Evolutionary conservation across 2,888 invertebrate genomes (phyloP).

Genomic region (Harpalus rubripes): DNA sequence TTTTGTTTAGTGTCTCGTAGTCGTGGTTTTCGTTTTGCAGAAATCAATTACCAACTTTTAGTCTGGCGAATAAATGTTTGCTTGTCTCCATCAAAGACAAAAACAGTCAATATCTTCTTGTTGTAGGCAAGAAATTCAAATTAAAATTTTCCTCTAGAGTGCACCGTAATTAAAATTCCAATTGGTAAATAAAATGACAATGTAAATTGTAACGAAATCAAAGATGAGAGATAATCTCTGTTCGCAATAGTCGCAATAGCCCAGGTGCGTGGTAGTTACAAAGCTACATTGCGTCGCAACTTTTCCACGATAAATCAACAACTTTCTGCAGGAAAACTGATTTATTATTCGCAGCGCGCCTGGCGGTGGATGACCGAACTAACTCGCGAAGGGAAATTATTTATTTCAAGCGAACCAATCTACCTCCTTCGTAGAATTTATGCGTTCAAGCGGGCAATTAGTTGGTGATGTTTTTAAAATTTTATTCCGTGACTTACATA

Average conservation of each 20-base stretch:
- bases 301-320: slow-evolving; percentile 39
- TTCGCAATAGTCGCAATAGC: neutral
- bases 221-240: slow-evolving; percentile 12
- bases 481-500: slow-evolving; percentile 35
- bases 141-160: slow-evolving; percentile 9
- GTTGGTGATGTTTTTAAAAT: slow-evolving; percentile 33
- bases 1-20: too few relatives aligned
- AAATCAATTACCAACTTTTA: neutral
- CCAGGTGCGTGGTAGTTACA: slow-evolving; percentile 7
- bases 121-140: slow-evolving; percentile 13
- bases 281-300: slow-evolving; percentile 10
- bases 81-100: neutral
- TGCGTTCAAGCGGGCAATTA: slow-evolving; percentile 39
- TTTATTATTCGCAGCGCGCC: slow-evolving; percentile 28
- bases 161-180: slow-evolving; percentile 15
- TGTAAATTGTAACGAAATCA: slow-evolving; percentile 4
- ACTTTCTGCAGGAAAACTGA: slow-evolving; percentile 43
- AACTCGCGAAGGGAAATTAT: slow-evolving; percentile 45
- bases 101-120: neutral
- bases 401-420: slow-evolving; percentile 45
- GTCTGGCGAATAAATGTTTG: neutral
- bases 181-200: slow-evolving; percentile 7
- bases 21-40: too few relatives aligned
- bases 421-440: slow-evolving; percentile 31
- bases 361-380: slow-evolving; percentile 39